Evolutionary conservation across 1,140 invertebrate species (phyloP).

Genomic region (Thrips palmi): DNA sequence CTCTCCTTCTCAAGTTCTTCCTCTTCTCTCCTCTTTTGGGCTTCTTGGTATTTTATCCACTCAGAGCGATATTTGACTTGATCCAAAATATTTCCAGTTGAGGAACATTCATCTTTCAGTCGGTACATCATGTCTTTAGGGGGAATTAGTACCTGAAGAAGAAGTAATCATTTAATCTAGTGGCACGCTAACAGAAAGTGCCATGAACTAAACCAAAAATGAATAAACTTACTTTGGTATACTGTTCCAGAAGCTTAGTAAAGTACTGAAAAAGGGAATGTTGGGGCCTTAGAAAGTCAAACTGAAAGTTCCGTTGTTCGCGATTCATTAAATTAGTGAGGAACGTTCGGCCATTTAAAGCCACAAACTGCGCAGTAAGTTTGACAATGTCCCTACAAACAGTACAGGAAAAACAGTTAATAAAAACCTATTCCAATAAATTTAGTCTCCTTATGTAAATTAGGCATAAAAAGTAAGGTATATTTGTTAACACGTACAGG

Average conservation of each 20-base stretch:
- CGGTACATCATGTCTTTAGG: slow-evolving; percentile 75
- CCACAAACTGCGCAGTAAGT: slow-evolving; percentile 96
- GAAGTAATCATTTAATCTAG: slow-evolving; percentile 11
- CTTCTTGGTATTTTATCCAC: slow-evolving; percentile 89
- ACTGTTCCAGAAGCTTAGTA: slow-evolving; percentile 93
- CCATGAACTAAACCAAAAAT: slow-evolving; percentile 3
- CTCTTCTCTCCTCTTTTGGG: slow-evolving; percentile 79
- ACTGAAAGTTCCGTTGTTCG: slow-evolving; percentile 96
- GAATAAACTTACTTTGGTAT: slow-evolving; percentile 57
- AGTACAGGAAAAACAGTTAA: slow-evolving; percentile 9
- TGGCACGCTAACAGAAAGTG: slow-evolving; percentile 5
- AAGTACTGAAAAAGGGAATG: slow-evolving; percentile 99
- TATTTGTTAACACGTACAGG: slow-evolving; percentile 41
- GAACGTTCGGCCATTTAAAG: slow-evolving; percentile 94
- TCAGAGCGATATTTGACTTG: slow-evolving; percentile 88
- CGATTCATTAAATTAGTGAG: slow-evolving; percentile 96
- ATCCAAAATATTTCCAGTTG: slow-evolving; percentile 61
- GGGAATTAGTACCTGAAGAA: slow-evolving; percentile 62
- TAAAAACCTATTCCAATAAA: background rate
- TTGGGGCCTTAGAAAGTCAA: slow-evolving; percentile 95
- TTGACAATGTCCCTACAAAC: slow-evolving; percentile 84
- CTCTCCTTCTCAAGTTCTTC: slow-evolving; percentile 88
- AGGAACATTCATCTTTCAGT: slow-evolving; percentile 58
- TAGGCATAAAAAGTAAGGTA: background rate
- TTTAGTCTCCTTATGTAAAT: background rate